phyloP scores from a whole-genome alignment of 92 coral and sea anemone genomes.

The Porites evermanni region DNA sequence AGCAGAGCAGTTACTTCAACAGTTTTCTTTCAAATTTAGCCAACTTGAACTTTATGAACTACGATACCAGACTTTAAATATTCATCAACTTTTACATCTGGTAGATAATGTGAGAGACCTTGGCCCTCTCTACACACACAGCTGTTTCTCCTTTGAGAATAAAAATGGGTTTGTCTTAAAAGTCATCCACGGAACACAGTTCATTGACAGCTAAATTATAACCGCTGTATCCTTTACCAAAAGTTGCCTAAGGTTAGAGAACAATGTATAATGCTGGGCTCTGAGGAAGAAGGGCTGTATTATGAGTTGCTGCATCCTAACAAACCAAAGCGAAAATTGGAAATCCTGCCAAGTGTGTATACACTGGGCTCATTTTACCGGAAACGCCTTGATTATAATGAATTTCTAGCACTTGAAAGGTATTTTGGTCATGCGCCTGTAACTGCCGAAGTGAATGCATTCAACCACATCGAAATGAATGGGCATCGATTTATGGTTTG shows the following conservation, averaged over 20 bases:
- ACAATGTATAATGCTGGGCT: constrained; percentile 38
- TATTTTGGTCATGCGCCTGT: constrained; percentile 49
- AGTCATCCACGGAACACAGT: constrained; percentile 65
- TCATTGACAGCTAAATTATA: constrained; percentile 57
- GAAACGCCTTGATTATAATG: constrained; percentile 23
- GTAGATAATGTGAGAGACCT: constrained; percentile 63
- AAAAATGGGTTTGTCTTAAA: constrained; percentile 56
- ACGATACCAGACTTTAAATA: constrained; percentile 55
- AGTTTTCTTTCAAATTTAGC: constrained; percentile 36
- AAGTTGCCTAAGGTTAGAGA: constrained; percentile 55
- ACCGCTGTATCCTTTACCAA: constrained; percentile 55
- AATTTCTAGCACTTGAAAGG: constrained; percentile 49
- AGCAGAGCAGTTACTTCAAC: constrained; percentile 44
- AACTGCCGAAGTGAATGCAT: constrained; percentile 42
- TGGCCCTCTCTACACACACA: constrained; percentile 67
- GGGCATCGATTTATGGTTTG: constrained; percentile 31
- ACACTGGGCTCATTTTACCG: constrained; percentile 36
- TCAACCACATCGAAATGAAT: constrained; percentile 28
- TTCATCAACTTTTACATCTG: constrained; percentile 71
- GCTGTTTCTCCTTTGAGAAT: constrained; percentile 60
- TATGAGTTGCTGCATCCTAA: constrained; percentile 31
- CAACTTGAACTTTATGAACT: constrained; percentile 26
- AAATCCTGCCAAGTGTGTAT: constrained; percentile 18
- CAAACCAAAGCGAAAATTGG: constrained; percentile 26
- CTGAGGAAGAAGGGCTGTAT: constrained; percentile 46